These are phyloP conservation scores for Falcaria lacertinaria DNA, from an alignment of 2,888 invertebrate species.

Conservation along the genomic window DNA sequence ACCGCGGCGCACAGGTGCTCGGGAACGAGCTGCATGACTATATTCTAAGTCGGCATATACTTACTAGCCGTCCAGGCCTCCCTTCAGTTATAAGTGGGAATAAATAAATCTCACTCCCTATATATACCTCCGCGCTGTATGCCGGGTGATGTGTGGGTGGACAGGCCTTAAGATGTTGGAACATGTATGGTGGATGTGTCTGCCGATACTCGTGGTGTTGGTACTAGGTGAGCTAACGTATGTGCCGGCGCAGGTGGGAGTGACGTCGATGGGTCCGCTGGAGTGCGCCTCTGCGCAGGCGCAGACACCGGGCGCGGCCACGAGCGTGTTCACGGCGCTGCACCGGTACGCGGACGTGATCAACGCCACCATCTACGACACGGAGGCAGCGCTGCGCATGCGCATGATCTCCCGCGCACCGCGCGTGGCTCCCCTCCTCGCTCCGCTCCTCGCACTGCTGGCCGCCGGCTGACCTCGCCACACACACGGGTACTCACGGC, in stretches of 20 bases:
- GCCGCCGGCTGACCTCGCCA: neutral
- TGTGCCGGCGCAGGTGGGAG: constrained; percentile 36
- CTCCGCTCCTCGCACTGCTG: constrained; percentile 2
- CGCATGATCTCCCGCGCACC: constrained; percentile 10
- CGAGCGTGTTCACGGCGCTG: constrained; percentile 61
- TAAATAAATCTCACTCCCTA: too few relatives aligned
- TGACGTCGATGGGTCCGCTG: constrained; percentile 60
- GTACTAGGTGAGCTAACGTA: constrained; percentile 1
- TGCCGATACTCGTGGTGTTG: too few relatives aligned
- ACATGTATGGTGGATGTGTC: too few relatives aligned
- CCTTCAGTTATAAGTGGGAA: too few relatives aligned
- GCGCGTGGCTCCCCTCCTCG: constrained; percentile 3
- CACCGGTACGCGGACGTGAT: constrained; percentile 46
- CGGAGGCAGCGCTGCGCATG: constrained; percentile 41
- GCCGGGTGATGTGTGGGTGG: too few relatives aligned
- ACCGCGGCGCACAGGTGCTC: constrained; percentile 35
- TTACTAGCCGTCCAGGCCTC: too few relatives aligned
- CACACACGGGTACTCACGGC: neutral
- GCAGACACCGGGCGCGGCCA: constrained; percentile 24
- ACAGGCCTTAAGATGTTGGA: too few relatives aligned
- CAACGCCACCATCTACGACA: constrained; percentile 46
- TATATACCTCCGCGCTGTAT: too few relatives aligned
- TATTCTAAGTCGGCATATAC: too few relatives aligned
- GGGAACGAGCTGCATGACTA: constrained; percentile 1
- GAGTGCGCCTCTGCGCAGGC: constrained; percentile 33